Evolutionary conservation across 53 echinoderm and acorn worm genomes (phyloP), one percentile per base, ranked within the genome.

Genomic region (Paracentrotus lividus): DNA sequence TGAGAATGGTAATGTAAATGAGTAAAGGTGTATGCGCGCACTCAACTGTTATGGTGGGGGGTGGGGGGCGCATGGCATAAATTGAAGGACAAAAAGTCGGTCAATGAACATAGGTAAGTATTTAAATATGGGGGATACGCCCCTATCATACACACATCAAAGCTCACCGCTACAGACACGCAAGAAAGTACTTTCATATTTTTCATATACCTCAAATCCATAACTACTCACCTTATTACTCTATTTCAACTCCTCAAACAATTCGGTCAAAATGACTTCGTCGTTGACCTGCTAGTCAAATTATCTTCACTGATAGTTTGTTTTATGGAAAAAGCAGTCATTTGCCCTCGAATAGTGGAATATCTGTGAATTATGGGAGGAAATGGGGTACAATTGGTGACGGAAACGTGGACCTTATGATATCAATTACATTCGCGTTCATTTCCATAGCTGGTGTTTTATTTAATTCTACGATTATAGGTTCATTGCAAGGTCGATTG

Each of bases 401-500:
- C 85, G 85, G 85, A 85, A 85, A 85, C 31, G 51, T 85, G 47
- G 47, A 49, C 85, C 85, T 85, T 85, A 49, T 85, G 85, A 85
- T 85, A 85, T 85, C 85, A 85, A 85, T 85, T 85, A 85, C 85
- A 85, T 85, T 85, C 36, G 21, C 85, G 27, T 85, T 51, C 49
- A 85, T 85, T 27, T 77, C 47, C 51, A 85, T 51, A 27, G 65
- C 27, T 65, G 65, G 65, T 27, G 6, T 67, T n/a, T n/a, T n/a
- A n/a, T n/a, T n/a, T n/a, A n/a, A n/a, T n/a, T 8, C 8, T 21
- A n/a, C 47, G n/a, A 31, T 51, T 49, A 85, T n/a, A 85, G 85
- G 85, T 47, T 85, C 85, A 85, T 27, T 14, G 47, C 4, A 14
- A 85, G 85, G 85, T 85, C 49, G 85, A 47, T 29, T 51, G 20